Percentiles rank a stretch among this genome's conserved stretches.
These are phyloP conservation scores for Gari tellinella DNA, from an alignment of 2,888 invertebrate genomes.

Conservation along the genomic window DNA sequence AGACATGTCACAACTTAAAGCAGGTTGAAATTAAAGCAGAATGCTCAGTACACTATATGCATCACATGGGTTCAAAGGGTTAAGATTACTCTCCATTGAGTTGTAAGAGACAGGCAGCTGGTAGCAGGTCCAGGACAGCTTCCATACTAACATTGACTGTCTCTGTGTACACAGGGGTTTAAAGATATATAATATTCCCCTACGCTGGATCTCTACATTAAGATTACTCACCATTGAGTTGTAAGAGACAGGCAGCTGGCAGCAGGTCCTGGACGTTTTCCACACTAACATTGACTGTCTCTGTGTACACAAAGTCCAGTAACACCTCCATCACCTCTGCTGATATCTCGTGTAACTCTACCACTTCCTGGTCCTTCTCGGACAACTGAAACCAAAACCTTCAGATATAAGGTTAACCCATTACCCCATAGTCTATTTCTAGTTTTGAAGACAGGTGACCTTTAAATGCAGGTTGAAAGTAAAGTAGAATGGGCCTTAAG, in stretches of 20 bases:
- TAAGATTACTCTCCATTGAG: conserved; percentile 80
- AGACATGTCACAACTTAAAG: too few relatives aligned
- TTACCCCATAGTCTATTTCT: too few relatives aligned
- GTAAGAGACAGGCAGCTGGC: conserved; percentile 84
- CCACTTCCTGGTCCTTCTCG: conserved; percentile 77
- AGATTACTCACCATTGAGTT: conserved; percentile 80
- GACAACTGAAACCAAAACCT: conserved; percentile 73
- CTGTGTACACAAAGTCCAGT: conserved; percentile 83
- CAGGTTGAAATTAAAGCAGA: too few relatives aligned
- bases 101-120: conserved; percentile 83
- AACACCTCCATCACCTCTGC: conserved; percentile 81
- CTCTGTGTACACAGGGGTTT: conserved; percentile 84
- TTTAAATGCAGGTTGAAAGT: too few relatives aligned
- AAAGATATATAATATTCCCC: too few relatives aligned
- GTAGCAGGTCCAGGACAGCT: conserved; percentile 84
- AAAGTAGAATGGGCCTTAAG: too few relatives aligned
- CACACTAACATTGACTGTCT: conserved; percentile 82
- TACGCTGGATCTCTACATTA: too few relatives aligned
- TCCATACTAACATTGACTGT: conserved; percentile 82
- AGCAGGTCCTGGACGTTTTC: conserved; percentile 84
- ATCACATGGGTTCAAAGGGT: too few relatives aligned
- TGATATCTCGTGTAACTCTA: conserved; percentile 81
- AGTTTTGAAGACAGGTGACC: too few relatives aligned
- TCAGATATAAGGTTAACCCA: too few relatives aligned
- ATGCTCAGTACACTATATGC: too few relatives aligned